phyloP scores from a whole-genome alignment of 2,113 vertebrate species.

The Phodopus roborovskii region DNA sequence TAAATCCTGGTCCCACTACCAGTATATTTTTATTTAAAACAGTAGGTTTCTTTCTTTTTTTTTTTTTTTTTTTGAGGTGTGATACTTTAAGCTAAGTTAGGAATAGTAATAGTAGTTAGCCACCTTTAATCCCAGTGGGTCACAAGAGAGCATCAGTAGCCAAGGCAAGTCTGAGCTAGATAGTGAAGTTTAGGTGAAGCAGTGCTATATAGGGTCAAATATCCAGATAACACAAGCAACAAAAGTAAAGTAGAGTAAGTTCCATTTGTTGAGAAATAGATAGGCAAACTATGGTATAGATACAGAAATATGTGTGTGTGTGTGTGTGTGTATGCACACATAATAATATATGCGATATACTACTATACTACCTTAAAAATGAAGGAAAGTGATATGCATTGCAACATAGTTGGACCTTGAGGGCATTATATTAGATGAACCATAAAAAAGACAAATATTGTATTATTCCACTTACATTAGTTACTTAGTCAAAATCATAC shows the following conservation, averaged over 20 bases:
- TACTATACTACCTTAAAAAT: background rate
- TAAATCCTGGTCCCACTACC: no score
- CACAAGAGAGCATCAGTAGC: background rate
- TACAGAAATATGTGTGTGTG: background rate
- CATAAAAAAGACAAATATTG: background rate
- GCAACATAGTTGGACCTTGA: background rate
- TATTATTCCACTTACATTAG: background rate
- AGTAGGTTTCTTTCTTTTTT: no score
- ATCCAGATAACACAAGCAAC: background rate
- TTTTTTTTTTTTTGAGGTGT: background rate
- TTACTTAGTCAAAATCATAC: background rate
- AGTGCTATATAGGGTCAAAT: rapidly evolving
- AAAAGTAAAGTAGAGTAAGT: background rate
- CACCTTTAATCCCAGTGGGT: background rate
- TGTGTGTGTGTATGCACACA: background rate
- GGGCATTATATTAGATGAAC: background rate
- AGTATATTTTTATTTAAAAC: background rate
- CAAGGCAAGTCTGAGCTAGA: background rate
- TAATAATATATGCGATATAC: background rate
- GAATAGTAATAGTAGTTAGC: background rate
- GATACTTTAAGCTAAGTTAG: background rate
- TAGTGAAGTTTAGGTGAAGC: background rate
- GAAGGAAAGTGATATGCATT: background rate
- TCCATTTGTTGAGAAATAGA: background rate
- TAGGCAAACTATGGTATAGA: background rate